phyloP scores from a whole-genome alignment of 2,888 invertebrate species.

The Linnaemya vulpina region DNA sequence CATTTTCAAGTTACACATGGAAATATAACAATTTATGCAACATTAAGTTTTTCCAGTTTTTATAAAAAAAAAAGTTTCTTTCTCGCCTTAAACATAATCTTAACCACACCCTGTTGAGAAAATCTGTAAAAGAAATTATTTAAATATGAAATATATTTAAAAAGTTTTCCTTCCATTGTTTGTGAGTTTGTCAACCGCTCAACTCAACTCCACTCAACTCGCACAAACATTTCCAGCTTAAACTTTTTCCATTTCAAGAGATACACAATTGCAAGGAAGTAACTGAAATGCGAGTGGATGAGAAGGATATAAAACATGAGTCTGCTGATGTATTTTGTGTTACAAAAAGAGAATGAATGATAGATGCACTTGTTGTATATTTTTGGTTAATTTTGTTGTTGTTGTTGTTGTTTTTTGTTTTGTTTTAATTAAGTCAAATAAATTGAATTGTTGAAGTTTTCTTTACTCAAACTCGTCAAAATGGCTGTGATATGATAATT shows the following conservation, averaged over 20 bases:
- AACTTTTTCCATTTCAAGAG: slow-evolving; percentile 42
- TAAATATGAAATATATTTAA: slow-evolving; percentile 55
- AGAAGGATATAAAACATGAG: slow-evolving; percentile 22
- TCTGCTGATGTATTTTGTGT: slow-evolving; percentile 12
- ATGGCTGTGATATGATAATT: slow-evolving; percentile 82
- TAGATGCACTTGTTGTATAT: slow-evolving; percentile 57
- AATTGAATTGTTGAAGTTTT: slow-evolving; percentile 77
- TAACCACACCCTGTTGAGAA: slow-evolving; percentile 58
- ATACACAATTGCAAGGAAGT: slow-evolving; percentile 53
- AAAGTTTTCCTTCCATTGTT: slow-evolving; percentile 48
- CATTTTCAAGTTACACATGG: no score
- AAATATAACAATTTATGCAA: background rate
- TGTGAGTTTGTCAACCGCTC: slow-evolving; percentile 38
- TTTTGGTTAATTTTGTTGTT: background rate
- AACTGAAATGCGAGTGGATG: background rate
- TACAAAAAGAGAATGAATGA: slow-evolving; percentile 41
- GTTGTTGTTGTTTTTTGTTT: background rate
- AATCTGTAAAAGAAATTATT: slow-evolving; percentile 43
- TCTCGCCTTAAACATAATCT: background rate
- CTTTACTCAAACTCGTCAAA: slow-evolving; percentile 83
- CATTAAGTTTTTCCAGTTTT: background rate
- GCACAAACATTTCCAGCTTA: slow-evolving; percentile 29
- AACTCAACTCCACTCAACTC: slow-evolving; percentile 8
- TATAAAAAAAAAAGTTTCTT: background rate
- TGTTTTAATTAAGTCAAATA: slow-evolving; percentile 29